These are phyloP conservation scores for Drosophila koepferae DNA, from an alignment of 2,888 invertebrate genomes.

Conservation along the genomic window DNA sequence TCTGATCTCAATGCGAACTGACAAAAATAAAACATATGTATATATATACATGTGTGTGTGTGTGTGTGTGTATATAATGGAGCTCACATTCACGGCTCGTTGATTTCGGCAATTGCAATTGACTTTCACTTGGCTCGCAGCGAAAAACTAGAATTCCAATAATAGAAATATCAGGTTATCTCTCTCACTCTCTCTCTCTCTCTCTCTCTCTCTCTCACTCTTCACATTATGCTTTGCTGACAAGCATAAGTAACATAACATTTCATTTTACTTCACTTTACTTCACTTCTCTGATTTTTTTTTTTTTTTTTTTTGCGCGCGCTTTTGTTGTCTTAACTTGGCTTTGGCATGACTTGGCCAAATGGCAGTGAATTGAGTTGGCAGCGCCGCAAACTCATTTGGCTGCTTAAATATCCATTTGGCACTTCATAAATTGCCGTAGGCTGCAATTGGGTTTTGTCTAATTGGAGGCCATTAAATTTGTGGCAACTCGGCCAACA, in stretches of 20 bases:
- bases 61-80: slow-evolving; percentile 13
- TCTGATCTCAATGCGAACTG: slow-evolving; percentile 41
- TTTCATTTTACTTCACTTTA: neutral
- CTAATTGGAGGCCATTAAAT: slow-evolving; percentile 70
- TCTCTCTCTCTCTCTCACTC: neutral
- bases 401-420: slow-evolving; percentile 65
- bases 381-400: slow-evolving; percentile 35
- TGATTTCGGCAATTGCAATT: slow-evolving; percentile 37
- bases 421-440: slow-evolving; percentile 68
- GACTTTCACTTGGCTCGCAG: slow-evolving; percentile 41
- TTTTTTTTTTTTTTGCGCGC: no score
- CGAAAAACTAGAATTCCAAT: slow-evolving; percentile 8
- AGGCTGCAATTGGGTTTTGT: slow-evolving; percentile 57
- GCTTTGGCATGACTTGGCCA: slow-evolving; percentile 29
- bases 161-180: neutral
- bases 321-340: slow-evolving; percentile 3
- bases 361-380: slow-evolving; percentile 39
- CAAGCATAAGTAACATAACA: slow-evolving; percentile 45
- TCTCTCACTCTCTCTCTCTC: neutral
- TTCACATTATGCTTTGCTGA: slow-evolving; percentile 26
- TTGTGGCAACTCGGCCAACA: slow-evolving; percentile 53
- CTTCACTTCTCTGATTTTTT: neutral
- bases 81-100: slow-evolving; percentile 39
- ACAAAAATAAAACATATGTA: neutral
- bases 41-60: neutral